Evolutionary conservation across 1,140 invertebrate species (phyloP).

Genomic region (Drosophila serrata): DNA sequence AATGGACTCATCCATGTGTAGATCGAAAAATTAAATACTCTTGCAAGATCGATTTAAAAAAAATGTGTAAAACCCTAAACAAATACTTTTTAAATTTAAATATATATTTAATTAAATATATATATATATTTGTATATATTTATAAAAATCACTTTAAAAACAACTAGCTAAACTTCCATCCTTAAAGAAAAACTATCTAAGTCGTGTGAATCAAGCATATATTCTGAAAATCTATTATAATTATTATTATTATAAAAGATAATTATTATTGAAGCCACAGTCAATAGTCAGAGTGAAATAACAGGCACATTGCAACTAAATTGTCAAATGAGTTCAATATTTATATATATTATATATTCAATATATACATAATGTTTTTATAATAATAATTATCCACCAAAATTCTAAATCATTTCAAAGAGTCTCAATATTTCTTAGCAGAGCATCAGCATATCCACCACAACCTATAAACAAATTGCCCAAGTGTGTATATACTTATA

Average conservation of each 20-base stretch:
- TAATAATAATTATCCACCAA: neutral
- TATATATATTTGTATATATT: neutral
- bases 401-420: neutral
- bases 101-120: neutral
- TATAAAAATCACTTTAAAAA: neutral
- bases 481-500: neutral
- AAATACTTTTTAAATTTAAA: neutral
- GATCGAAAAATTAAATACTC: constrained; percentile 20
- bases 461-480: neutral
- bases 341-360: no score
- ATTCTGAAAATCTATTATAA: no score
- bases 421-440: neutral
- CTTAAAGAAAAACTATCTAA: no score
- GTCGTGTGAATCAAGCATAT: no score
- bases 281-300: no score
- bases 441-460: neutral
- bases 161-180: neutral
- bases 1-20: neutral
- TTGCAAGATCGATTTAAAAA: neutral
- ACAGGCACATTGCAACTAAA: no score
- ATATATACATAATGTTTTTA: no score
- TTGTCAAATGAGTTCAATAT: no score
- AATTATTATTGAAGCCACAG: no score
- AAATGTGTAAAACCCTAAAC: no score
- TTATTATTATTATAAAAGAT: no score